Base-by-base conservation (phyloP, 2,113 vertebrate genomes). In the Todiramphus chloris region DNA sequence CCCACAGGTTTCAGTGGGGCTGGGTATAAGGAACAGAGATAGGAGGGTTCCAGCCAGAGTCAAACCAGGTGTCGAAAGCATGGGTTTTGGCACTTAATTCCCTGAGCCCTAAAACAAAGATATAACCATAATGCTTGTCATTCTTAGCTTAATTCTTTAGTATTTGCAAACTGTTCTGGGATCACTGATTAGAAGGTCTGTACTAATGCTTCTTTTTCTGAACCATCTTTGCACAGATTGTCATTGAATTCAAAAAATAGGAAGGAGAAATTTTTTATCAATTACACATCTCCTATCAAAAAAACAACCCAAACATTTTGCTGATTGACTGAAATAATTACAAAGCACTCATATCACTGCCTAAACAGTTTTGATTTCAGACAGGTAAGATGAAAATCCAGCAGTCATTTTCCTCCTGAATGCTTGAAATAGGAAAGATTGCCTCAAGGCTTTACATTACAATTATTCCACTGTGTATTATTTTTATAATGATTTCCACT, bases 401-500 rank as follows among this genome's bases (percentile, higher is more conserved):
- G 31, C 19, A 83, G 62, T 51, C 17, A 70, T 93, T 93, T 93
- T 94, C 79, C 48, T 90, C 48, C 37, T 90, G 72, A 92, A 93
- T 86, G 73, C 19, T 62, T 90, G 35, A 87, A 84, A 89, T 50
- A 68, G 48, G 62, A 95, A 92, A 17, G 73, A 92, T 73, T 81
- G 88, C 94, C 95, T 90, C 69, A 75, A 89, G 90, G 88, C 30
- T 90, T 89, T 79, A 44, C 48, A 73, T 86, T 89, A 86, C 90
- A 92, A 93, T 93, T 90, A 96, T 84, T 87, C 69, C 89, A 83
- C 77, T 84, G 55, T 67, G 84, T 83, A 60, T 92, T 96, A 91
- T 90, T 96, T 96, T 89, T 69, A 75, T 76, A 92, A 90, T 95
- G 82, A 83, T 89, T 97, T 94, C 83, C 86, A 94, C 73, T 77